Percentiles rank a stretch among this genome's conserved stretches.
phyloP scores from a whole-genome alignment of 2,113 vertebrate species.

The Rutilus rutilus region DNA sequence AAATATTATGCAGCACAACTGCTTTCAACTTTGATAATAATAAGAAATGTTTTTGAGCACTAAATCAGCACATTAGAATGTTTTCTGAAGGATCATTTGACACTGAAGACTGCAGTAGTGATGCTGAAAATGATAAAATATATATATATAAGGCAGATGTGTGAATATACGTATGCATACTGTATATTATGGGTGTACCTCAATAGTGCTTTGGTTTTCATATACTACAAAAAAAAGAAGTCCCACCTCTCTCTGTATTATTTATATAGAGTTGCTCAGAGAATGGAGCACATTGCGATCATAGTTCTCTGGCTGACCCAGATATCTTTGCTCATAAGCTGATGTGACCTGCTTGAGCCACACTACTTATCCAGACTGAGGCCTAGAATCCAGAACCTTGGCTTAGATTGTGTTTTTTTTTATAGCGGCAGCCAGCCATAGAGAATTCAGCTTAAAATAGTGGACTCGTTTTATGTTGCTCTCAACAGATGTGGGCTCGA shows the following conservation, averaged over 20 bases:
- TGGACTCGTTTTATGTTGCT: conserved; percentile 21
- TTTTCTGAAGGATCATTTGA: not conserved
- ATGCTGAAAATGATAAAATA: not conserved
- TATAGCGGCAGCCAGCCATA: conserved; percentile 31
- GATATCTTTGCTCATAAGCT: conserved; percentile 46
- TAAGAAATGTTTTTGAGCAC: not conserved
- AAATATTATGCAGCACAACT: not conserved
- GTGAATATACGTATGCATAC: not conserved
- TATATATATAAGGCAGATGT: not conserved
- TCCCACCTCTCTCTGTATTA: conserved; percentile 5
- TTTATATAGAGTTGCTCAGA: conserved; percentile 39
- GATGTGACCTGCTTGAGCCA: conserved; percentile 37
- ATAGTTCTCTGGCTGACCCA: conserved; percentile 56
- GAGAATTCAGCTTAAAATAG: conserved; percentile 55
- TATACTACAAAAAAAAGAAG: not conserved
- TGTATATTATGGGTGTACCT: not conserved
- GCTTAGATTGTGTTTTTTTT: conserved; percentile 34
- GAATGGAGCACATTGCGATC: conserved; percentile 38
- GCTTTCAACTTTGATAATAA: not conserved
- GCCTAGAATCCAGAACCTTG: conserved; percentile 30
- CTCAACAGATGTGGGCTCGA: conserved; percentile 42
- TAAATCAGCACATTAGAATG: not conserved
- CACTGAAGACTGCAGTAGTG: not conserved
- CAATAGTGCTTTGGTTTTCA: not conserved
- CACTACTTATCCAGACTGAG: conserved; percentile 25